Evolutionary conservation across 2,888 invertebrate species (phyloP), one percentile per base, ranked within the genome.

Genomic region (Andrena bucephala): DNA sequence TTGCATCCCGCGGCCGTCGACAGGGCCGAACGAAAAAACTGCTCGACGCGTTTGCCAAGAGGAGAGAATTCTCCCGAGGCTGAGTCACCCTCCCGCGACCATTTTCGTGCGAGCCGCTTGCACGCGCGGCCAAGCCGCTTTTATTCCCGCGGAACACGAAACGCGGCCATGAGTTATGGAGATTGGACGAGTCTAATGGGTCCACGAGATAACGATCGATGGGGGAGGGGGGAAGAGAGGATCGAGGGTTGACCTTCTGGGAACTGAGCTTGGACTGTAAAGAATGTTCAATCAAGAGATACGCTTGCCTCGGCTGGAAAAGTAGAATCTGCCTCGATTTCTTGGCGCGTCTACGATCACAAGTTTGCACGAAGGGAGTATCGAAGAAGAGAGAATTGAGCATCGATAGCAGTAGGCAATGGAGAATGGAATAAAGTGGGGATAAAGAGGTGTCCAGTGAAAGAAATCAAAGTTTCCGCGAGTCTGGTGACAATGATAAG

Each of bases 111-210:
- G 63, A 48, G 85, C 73, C 70, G 81, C 74, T 85, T 85, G 80
- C 77, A 71, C 69, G 13, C 57, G 48, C 59, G 36, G 50, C 67
- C 66, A 42, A 10, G 27, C 50, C 29, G 59, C 62, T 33, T 85
- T 85, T 85, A 85, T 85, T 77, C 65, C 73, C 68, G 27, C 20
- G 29, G 59, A 76, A 57, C 79, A 85, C 83, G 85, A 79, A 79
- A 75, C 57, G 71, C 73, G 68, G 68, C 66, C 69, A 52, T 67
- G 76, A 66, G 82, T 78, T 68, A 85, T 68, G 82, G 60, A 68
- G 72, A 85, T 77, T 63, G 68, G n/a, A 10, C 68, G 31, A 48
- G 16, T 8, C 36, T 36, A 8, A 36, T 59, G 48, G 50, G 31
- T 62, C 29, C 52, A 71, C 13, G 1, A 13, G 36, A 36, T 20